Evolutionary conservation across 2,888 invertebrate species (phyloP), one percentile per base, ranked within the genome.

Genomic region (Macaria liturata): DNA sequence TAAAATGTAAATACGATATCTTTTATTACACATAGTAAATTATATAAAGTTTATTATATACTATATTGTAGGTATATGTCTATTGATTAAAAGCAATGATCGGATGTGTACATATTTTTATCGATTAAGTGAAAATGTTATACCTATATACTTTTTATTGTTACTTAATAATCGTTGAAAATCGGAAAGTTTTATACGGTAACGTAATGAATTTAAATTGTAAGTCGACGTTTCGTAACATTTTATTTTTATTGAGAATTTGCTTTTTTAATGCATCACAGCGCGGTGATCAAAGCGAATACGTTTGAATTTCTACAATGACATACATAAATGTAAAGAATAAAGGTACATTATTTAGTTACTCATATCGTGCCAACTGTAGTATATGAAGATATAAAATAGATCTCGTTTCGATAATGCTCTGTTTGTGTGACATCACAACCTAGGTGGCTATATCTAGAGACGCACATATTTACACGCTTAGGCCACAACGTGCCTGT

Each of bases 111-210:
- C 76, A 88, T 88, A 84, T 82, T 65, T 73, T 80, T 83, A 78
- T 75, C 75, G 75, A 73, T 75, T 81, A 79, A 74, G 72, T 74
- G 74, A 75, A 62, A 2, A 79, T 74, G 73, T 65, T 67, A 77
- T 77, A 75, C 75, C 72, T 47, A 47, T 59, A 51, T 60, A 60
- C 49, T 48, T 49, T 76, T 79, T 79, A 86, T 83, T 86, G 85
- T 91, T 89, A 88, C 84, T 87, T 88, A 86, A 84, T 86, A 81
- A 83, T 84, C 74, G 79, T 86, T 81, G 75, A 77, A 52, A 79
- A 78, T 79, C 70, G 69, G 81, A 81, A 79, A 75, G 68, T 82
- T 85, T 87, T 83, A 69, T 84, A 82, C 75, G 80, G 69, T 76
- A 75, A 78, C 75, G 73, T 73, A 69, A 76, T 71, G 73, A 75